Base-by-base conservation (phyloP, 2,797 vertebrate species). In the Chelon auratus region DNA sequence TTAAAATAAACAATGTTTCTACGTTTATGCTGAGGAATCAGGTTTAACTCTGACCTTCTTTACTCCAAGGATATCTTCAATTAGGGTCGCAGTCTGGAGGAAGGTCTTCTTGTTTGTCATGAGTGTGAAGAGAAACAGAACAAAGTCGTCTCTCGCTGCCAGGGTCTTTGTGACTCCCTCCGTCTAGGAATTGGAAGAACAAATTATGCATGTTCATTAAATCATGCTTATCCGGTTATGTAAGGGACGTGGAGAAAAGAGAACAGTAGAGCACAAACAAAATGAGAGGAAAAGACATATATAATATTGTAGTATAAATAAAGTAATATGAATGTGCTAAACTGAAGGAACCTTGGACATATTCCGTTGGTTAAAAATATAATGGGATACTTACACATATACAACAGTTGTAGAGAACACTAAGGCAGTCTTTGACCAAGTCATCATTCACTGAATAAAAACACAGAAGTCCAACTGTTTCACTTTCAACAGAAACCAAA, bases 81-180 rank as follows among this genome's bases (percentile, higher is more conserved):
- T 98, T 62, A 99, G 95, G 0, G 98, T 98, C 42, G 98, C 97
- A 20, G 98, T 99, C 92, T 99, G 98, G 9, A 99, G 94, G 87
- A 99, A 99, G 67, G 97, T 98, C 92, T 97, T 99, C 90, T 99
- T 99, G 91, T 99, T 99, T 53, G 97, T 99, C 97, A 99, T 99
- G 75, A 99, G 86, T 54, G 97, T 98, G 89, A 99, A 99, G 63
- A 99, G 95, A 88, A 98, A 99, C 77, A 97, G 93, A 78, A 99
- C 97, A 80, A 99, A 99, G 90, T 99, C 97, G 2, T 98, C 97
- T 87, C 97, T 95, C 12, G 96, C 96, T 9, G 98, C 97, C 85
- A 99, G 83, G 82, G 95, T 96, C 89, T 97, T 97, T 0, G 97
- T 98, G 85, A 99, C 97, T 1, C 97, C 96, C 86, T 99, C 98